Evolutionary conservation across 2,888 invertebrate genomes (phyloP).

Genomic region (Hyles lineata): DNA sequence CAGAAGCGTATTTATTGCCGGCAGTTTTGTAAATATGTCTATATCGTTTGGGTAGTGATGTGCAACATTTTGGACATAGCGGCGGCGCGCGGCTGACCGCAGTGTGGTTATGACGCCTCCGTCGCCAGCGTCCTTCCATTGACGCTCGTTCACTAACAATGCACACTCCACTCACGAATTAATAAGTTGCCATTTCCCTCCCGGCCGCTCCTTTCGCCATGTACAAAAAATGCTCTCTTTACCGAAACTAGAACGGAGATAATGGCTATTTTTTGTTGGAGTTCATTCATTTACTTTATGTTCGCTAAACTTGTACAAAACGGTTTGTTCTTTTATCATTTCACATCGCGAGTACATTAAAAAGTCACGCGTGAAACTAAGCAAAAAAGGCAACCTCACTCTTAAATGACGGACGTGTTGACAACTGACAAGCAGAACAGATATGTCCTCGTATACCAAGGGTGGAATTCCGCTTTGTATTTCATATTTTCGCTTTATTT

Average conservation of each 20-base stretch:
- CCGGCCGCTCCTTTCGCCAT: slow-evolving; percentile 2
- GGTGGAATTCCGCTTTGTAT: slow-evolving; percentile 5
- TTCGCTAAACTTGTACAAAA: slow-evolving; percentile 24
- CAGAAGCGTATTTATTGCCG: background rate
- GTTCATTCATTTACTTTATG: slow-evolving; percentile 24
- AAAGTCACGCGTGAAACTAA: slow-evolving; percentile 11
- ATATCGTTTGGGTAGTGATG: background rate
- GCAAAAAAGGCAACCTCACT: slow-evolving; percentile 20
- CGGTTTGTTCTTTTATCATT: slow-evolving; percentile 7
- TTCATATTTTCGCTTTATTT: slow-evolving; percentile 5
- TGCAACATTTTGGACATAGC: slow-evolving; percentile 35
- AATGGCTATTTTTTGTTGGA: slow-evolving; percentile 20
- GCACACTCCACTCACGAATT: slow-evolving; percentile 31
- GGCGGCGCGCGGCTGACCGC: slow-evolving; percentile 41
- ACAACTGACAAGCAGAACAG: slow-evolving; percentile 22
- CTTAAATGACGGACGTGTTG: slow-evolving; percentile 23
- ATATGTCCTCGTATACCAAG: slow-evolving; percentile 6
- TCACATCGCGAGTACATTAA: slow-evolving; percentile 14
- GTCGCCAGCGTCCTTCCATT: slow-evolving; percentile 31
- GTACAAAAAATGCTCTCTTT: slow-evolving; percentile 21
- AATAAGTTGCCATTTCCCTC: slow-evolving; percentile 32
- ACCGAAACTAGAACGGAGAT: slow-evolving; percentile 22
- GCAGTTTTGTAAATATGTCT: slow-evolving; percentile 24
- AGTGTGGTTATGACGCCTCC: slow-evolving; percentile 44
- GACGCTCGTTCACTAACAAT: slow-evolving; percentile 36